These are phyloP conservation scores for Drosophila macrothrix DNA, from an alignment of 2,888 invertebrate species.

Conservation along the genomic window DNA sequence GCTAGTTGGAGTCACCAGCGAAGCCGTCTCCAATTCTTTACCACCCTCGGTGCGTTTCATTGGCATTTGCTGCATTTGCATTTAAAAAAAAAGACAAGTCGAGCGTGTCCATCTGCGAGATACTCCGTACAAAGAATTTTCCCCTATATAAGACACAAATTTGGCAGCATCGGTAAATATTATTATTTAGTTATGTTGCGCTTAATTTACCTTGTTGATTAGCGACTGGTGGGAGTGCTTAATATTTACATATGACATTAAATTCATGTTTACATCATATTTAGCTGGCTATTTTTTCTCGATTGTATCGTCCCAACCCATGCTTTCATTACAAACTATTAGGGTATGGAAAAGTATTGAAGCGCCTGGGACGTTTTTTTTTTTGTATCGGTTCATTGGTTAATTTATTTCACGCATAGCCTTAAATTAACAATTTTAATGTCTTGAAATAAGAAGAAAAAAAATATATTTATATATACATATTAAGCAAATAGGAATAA, in stretches of 20 bases:
- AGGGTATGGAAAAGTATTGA: constrained; percentile 39
- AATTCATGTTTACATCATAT: background rate
- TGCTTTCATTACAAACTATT: background rate
- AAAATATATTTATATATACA: constrained; percentile 12
- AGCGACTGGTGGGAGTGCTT: background rate
- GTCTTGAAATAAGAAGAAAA: constrained; percentile 29
- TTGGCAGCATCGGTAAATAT: background rate
- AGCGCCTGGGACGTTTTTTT: constrained; percentile 14
- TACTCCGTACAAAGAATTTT: background rate
- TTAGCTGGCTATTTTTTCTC: background rate
- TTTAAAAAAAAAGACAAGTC: constrained; percentile 21
- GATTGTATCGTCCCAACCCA: background rate
- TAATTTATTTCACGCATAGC: constrained; percentile 76
- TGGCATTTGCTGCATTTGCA: constrained; percentile 57
- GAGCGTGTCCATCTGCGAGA: background rate
- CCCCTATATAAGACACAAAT: background rate
- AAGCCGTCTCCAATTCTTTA: constrained; percentile 18
- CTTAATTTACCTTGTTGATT: background rate
- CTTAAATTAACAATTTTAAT: constrained; percentile 80
- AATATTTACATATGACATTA: background rate
- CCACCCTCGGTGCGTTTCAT: constrained; percentile 51
- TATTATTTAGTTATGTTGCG: background rate
- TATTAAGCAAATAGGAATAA: constrained; percentile 39
- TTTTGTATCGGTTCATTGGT: constrained; percentile 62
- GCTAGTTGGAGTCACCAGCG: constrained; percentile 24